Percentiles rank a stretch among this genome's conserved stretches.
Conservation (phyloP, 2,113 vertebrate genomes). For the Hemiprocne comata region DNA sequence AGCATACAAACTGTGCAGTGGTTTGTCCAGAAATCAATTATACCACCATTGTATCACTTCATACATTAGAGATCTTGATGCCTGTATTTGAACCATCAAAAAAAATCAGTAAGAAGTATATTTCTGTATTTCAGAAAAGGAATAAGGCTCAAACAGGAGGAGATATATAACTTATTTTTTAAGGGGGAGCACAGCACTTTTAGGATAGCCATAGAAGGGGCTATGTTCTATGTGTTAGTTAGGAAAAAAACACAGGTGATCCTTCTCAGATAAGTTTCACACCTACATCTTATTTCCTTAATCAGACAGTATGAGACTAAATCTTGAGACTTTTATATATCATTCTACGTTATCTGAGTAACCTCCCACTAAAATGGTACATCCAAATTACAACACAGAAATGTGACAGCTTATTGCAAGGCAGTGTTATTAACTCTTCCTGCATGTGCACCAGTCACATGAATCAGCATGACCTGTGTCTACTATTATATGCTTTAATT, state of each 20-base stretch:
- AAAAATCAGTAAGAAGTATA: neutral
- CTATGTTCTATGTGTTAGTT: neutral
- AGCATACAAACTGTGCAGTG: neutral
- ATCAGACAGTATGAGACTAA: neutral
- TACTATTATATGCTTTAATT: neutral
- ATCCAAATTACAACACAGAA: neutral
- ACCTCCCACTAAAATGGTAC: neutral
- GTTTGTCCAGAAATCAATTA: neutral
- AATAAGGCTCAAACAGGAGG: neutral
- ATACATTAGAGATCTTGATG: neutral
- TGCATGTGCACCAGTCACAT: neutral
- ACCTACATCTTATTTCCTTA: neutral
- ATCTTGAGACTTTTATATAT: neutral
- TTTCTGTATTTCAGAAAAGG: neutral
- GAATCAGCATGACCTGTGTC: neutral
- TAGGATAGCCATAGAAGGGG: neutral
- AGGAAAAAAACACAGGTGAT: neutral
- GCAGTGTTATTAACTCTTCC: conserved; percentile 4
- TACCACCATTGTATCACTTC: neutral
- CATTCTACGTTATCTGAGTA: neutral
- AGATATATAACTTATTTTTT: neutral
- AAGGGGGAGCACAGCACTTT: neutral
- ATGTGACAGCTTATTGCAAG: neutral
- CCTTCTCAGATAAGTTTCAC: neutral
- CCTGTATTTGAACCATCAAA: neutral